Base-by-base conservation (phyloP, 2,797 vertebrate species). In the Cossypha caffra region DNA sequence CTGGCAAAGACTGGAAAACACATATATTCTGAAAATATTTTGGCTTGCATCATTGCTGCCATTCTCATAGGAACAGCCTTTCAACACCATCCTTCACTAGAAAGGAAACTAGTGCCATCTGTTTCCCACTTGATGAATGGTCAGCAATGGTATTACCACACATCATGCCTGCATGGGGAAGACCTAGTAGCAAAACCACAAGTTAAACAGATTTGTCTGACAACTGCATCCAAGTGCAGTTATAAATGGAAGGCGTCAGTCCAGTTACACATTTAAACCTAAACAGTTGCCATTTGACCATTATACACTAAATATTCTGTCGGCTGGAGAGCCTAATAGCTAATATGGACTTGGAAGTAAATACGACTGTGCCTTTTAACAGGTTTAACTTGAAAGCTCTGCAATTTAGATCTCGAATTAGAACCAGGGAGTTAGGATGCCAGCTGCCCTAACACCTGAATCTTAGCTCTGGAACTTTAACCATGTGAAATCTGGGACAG, bases 81-180 rank as follows among this genome's bases (percentile, higher is more conserved):
- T 94, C 80, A 73, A 38, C 50, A 67, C 62, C 50, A 40, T 33
- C 84, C 90, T 94, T 95, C 96, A 94, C 92, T 26, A 95, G 77
- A 55, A 83, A 57, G 82, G 93, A 93, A 94, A 71, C 92, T 79
- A 95, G 88, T 86, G 94, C 93, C 95, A 96, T 95, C 97, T 96
- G 95, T 96, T 97, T 96, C 93, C 93, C 95, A 93, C 95, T 31
- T 95, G 95, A 96, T 93, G 94, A 97, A 93, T 59, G 95, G 90
- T 90, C 96, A 97, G 79, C 84, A 58, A 62, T 18, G 7, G 89
- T 61, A 95, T 89, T 77, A n/a, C 78, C 63, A 93, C 73, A 93
- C 38, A 93, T 85, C 85, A 74, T 17, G 90, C 86, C 48, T 90
- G 67, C 91, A 95, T 64, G 76, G 67, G 67, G 79, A 90, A 93